phyloP scores from a whole-genome alignment of 2,113 vertebrate species.

The Pterophyllum scalare region DNA sequence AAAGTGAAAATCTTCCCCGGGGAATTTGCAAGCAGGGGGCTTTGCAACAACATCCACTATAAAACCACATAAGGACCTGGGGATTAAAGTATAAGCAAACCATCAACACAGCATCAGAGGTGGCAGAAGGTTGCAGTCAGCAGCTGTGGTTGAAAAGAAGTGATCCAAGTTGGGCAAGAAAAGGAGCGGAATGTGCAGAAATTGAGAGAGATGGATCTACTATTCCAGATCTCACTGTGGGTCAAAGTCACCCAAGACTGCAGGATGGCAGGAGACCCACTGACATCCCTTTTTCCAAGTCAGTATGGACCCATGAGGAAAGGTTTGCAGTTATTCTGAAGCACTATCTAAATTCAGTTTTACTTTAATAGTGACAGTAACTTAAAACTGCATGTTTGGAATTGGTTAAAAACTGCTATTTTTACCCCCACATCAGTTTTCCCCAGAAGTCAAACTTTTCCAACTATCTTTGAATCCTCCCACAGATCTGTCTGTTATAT shows the following conservation, averaged over 20 bases:
- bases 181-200: not conserved
- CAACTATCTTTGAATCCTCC: not conserved
- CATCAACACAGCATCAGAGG: not conserved
- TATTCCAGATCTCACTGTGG: not conserved
- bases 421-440: too few species aligned
- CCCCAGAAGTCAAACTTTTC: not conserved
- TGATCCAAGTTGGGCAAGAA: not conserved
- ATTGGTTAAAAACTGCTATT: too few species aligned
- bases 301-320: too few species aligned
- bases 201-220: not conserved
- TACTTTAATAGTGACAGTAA: too few species aligned
- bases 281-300: too few species aligned
- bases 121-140: not conserved
- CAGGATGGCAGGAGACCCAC: not conserved
- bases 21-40: not conserved
- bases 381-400: too few species aligned
- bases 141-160: not conserved
- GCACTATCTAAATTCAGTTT: too few species aligned
- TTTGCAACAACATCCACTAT: not conserved
- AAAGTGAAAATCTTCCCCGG: not conserved
- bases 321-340: too few species aligned
- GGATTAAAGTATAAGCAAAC: not conserved
- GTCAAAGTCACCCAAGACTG: not conserved
- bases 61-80: not conserved
- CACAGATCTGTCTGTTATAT: not conserved